Percentiles rank a stretch among this genome's conserved stretches.
phyloP scores from a whole-genome alignment of 2,113 vertebrate species.

The Euleptes europaea region DNA sequence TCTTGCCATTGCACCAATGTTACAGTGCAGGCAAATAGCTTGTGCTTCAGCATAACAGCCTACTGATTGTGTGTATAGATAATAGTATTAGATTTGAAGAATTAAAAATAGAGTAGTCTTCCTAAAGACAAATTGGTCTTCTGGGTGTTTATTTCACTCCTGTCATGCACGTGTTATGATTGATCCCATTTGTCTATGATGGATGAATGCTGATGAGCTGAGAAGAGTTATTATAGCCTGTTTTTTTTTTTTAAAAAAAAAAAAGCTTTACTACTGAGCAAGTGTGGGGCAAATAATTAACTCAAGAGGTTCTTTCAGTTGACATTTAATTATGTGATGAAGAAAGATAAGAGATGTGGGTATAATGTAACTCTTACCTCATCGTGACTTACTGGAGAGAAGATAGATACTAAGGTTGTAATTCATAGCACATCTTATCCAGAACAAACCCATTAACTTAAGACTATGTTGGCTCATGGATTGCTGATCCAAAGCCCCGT shows the following conservation, averaged over 20 bases:
- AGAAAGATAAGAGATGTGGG: conserved; percentile 7
- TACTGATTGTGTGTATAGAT: background rate
- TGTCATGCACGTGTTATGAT: background rate
- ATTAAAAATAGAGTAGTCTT: background rate
- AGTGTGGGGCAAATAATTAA: conserved; percentile 39
- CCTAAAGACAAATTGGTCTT: background rate
- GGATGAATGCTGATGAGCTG: conserved; percentile 11
- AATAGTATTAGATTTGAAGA: background rate
- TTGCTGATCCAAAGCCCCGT: background rate
- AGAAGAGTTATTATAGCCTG: conserved; percentile 14
- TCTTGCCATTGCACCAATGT: background rate
- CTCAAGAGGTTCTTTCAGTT: background rate
- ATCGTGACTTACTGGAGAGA: conserved; percentile 31
- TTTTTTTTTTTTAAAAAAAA: background rate
- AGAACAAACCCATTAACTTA: too few species aligned
- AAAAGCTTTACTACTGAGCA: conserved; percentile 41
- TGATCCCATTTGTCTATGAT: conserved; percentile 15
- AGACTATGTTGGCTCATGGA: background rate
- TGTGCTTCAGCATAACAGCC: background rate
- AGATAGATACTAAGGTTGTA: background rate
- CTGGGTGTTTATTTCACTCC: background rate
- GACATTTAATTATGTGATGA: conserved; percentile 48
- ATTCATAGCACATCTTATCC: background rate
- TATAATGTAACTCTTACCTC: conserved; percentile 35
- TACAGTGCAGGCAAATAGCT: background rate